Base-by-base conservation (phyloP, 2,113 vertebrate genomes). In the Campylomormyrus numenius region DNA sequence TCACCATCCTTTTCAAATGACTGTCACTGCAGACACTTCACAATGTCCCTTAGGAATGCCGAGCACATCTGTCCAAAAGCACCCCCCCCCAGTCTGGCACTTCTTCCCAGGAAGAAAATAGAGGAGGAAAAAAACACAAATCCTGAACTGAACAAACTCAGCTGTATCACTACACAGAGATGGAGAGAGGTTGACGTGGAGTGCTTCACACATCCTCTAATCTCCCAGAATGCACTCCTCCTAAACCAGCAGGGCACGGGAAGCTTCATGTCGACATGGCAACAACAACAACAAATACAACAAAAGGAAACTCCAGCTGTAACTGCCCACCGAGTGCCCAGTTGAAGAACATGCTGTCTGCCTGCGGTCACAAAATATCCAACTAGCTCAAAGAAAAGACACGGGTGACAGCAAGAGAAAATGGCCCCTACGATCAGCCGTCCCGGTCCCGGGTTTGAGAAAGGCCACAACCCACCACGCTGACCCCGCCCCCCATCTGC, bases 1-100 rank as follows among this genome's bases (percentile, higher is more conserved):
- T 89, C 89, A 89, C 89, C 86, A 84, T 31, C 39, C 88, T 80
- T 77, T 89, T 89, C 66, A 89, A 77, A n/a, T 49, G 66, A n/a
- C 62, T 74, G n/a, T 70, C 3, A 90, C n/a, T 86, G 62, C 15
- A 48, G 85, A 52, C n/a, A 50, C n/a, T 52, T 35, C n/a, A 27
- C 46, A 17, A 50, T 4, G 0, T 87, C 85, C 85, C 85, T 52
- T 31, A 53, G 49, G 85, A 53, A 48, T 15, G 10, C 27, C 6
- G 49, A 87, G 85, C 85, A 87, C 85, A 87, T 87, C 85, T 87
- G 85, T 35, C 85, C 85, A 80, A 80, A 35, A 87, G 11, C 11
- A 13, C n/a, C 10, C 45, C 1, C 48, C 42, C 80, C 42, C 17
- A 10, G 45, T 48, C 83, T 48, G 83, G 45, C 83, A 48, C 9